Conservation (phyloP, 2,797 vertebrate species). For the Megaceryle alcyon region DNA sequence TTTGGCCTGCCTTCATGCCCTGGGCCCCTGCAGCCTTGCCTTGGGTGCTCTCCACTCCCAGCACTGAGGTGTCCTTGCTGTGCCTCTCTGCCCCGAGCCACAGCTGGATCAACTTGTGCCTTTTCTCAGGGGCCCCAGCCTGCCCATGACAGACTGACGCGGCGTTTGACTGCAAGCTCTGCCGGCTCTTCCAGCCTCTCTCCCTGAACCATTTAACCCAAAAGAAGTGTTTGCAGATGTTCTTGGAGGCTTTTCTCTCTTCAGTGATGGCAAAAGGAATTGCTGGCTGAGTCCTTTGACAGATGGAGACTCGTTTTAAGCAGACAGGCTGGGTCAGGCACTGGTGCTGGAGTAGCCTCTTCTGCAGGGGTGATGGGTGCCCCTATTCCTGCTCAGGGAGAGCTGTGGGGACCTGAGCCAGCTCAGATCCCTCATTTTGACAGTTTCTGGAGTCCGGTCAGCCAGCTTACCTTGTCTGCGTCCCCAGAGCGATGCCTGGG, state of each 20-base stretch:
- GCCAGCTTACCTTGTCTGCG: not conserved
- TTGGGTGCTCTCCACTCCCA: not conserved
- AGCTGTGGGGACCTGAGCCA: not conserved
- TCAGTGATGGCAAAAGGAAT: not conserved
- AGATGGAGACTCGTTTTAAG: not conserved
- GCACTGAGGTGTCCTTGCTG: not conserved
- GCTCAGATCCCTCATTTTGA: not conserved
- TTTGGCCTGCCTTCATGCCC: not conserved
- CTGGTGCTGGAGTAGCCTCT: not conserved
- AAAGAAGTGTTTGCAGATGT: not conserved
- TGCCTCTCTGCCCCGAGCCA: fast-evolving
- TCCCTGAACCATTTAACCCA: not conserved
- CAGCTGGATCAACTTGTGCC: constrained; percentile 35
- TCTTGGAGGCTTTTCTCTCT: not conserved
- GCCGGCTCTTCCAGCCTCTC: not conserved
- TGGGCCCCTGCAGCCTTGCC: not conserved
- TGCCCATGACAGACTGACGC: not conserved
- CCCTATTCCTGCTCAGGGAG: not conserved
- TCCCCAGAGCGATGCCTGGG: not conserved
- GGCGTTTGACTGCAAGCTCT: fast-evolving
- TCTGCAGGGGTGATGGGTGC: not conserved
- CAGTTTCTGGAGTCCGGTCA: not conserved
- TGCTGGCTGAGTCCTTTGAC: not conserved
- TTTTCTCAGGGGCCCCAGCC: constrained; percentile 45
- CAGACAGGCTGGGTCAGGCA: not conserved